These are phyloP conservation scores for Saguinus midas DNA, from an alignment of 2,113 vertebrate genomes.

Conservation along the genomic window DNA sequence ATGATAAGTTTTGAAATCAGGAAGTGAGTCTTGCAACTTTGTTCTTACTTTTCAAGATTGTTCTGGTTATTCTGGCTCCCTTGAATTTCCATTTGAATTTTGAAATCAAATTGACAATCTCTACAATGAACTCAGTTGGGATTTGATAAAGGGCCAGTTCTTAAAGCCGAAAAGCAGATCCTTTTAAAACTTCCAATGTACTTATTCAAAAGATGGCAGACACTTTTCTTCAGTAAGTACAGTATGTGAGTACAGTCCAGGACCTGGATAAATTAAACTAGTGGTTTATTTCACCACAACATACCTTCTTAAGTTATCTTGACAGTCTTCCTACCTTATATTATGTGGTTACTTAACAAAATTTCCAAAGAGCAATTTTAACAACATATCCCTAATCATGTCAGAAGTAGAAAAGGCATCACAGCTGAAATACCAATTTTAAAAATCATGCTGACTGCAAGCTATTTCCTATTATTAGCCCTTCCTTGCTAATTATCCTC, in stretches of 20 bases:
- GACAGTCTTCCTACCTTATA: neutral
- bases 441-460: neutral
- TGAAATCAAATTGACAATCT: neutral
- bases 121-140: neutral
- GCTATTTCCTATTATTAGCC: neutral
- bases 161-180: neutral
- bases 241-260: neutral
- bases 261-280: neutral
- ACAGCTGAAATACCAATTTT: neutral
- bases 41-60: neutral
- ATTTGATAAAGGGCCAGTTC: neutral
- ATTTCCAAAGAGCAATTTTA: neutral
- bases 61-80: neutral
- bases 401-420: slow-evolving; percentile 36
- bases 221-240: neutral
- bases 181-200: neutral
- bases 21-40: neutral
- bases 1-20: neutral
- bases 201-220: neutral
- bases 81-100: neutral
- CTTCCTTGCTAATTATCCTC: slow-evolving; percentile 13
- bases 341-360: neutral
- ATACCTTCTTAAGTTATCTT: neutral
- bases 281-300: neutral
- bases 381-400: neutral